Evolutionary conservation across 1,140 invertebrate species (phyloP).

Genomic region (Orchestia grillus): DNA sequence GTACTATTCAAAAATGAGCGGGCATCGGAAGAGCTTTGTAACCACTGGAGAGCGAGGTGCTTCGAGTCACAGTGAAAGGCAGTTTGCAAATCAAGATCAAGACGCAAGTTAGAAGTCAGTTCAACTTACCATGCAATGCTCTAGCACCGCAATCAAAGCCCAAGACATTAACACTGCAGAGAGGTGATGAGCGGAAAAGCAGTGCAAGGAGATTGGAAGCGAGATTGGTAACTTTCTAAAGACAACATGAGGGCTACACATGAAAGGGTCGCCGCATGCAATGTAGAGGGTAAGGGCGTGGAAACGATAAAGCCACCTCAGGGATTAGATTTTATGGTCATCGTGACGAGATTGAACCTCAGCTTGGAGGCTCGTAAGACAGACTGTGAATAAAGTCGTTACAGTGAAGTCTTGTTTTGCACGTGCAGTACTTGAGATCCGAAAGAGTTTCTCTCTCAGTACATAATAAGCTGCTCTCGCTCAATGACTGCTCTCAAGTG

Average conservation of each 20-base stretch:
- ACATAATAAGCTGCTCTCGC: conserved; percentile 6
- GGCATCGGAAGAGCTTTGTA: not conserved
- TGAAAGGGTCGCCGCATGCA: not conserved
- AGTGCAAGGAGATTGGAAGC: not conserved
- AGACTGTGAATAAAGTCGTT: conserved; percentile 7
- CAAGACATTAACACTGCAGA: not conserved
- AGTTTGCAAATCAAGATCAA: not conserved
- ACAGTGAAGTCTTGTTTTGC: conserved; percentile 7
- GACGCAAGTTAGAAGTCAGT: not conserved
- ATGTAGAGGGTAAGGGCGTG: not conserved
- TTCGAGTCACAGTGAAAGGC: not conserved
- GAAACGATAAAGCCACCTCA: conserved; percentile 7
- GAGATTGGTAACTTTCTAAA: not conserved
- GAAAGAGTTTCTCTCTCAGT: not conserved
- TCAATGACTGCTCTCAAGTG: conserved; percentile 23
- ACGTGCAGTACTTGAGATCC: not conserved
- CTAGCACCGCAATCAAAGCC: not conserved
- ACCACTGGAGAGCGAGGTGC: not conserved
- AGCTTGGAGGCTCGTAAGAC: not conserved
- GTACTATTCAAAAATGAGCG: not conserved
- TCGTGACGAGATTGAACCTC: not conserved
- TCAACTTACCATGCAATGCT: not conserved
- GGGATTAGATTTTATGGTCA: not conserved
- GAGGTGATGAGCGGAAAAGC: not conserved
- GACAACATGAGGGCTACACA: not conserved